Conservation (phyloP, 1,140 invertebrate genomes). For the Drosophila insularis region DNA sequence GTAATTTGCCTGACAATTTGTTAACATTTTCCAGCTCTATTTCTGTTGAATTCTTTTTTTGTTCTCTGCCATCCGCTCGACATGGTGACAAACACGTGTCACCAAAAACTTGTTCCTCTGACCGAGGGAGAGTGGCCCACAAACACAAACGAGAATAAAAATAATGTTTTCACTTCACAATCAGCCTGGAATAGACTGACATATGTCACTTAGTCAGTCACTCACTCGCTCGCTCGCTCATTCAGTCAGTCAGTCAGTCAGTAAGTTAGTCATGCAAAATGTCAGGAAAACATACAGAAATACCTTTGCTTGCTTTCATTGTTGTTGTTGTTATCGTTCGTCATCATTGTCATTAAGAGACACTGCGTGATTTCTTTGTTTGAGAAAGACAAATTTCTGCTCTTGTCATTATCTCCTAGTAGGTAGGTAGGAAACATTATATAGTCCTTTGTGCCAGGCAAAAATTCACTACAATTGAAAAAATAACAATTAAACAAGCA, state of each 20-base stretch:
- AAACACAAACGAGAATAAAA: not conserved
- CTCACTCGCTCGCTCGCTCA: not conserved
- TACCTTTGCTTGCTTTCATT: not conserved
- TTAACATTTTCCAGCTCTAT: slow-evolving; percentile 6
- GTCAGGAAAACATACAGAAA: slow-evolving; percentile 5
- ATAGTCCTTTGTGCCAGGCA: not conserved
- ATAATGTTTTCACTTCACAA: slow-evolving; percentile 10
- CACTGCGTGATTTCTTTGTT: slow-evolving; percentile 8
- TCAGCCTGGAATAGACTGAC: slow-evolving; percentile 1
- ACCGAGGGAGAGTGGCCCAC: not conserved
- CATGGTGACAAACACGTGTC: slow-evolving; percentile 6
- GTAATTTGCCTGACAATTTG: slow-evolving; percentile 8
- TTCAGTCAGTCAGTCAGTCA: not conserved
- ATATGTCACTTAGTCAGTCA: slow-evolving; percentile 9
- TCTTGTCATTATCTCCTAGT: not conserved
- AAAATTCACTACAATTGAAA: slow-evolving; percentile 1
- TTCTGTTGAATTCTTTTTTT: slow-evolving; percentile 2
- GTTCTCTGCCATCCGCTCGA: not conserved
- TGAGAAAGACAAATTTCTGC: slow-evolving; percentile 10
- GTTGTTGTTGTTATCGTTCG: not conserved
- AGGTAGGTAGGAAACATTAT: not conserved
- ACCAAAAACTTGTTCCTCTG: slow-evolving; percentile 2
- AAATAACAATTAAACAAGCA: not conserved
- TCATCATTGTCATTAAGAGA: slow-evolving; percentile 3
- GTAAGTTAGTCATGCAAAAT: not conserved